Base-by-base conservation (phyloP, 1,140 invertebrate genomes). In the Macrotrachela quadricornifera region DNA sequence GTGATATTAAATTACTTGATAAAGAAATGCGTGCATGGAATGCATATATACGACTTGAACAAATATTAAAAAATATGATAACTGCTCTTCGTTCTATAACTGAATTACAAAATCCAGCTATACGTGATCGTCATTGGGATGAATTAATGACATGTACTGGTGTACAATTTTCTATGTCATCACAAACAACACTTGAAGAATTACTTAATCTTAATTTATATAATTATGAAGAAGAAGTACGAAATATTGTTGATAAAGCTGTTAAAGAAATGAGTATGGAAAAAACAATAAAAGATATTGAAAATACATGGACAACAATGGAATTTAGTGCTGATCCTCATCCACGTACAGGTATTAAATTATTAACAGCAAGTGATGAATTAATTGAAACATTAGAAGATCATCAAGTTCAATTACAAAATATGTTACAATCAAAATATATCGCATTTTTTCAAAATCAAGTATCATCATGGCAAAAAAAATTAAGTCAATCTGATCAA, bases 21-120 rank as follows among this genome's bases (percentile, higher is more conserved):
- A 91, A 88, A 63, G 82, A 90, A 55, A 78, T 83, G 68, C 76
- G 83, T 60, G 63, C 66, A 43, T 95, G 87, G 87, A 83, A 91
- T 61, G 80, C 83, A 0, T 95, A 83, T 59, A 73, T 77, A 1
- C 79, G 77, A 39, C 69, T 87, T 18, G 85, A 88, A 68, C 77
- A 79, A 6, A 83, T 79, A 3, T 82, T 90, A 0, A 85, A 86
- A 66, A 88, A 90, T 67, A 87, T 87, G 78, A 64, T 88, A 45
- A 85, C 83, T 4, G 86, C 84, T 0, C 66, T 90, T 41, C 76
- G 81, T 62, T 13, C 15, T 13, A 42, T 42, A 42, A 14, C 40
- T 42, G 40, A 42, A 42, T 42, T 42, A 15, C 12, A 42, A 15
- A 42, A 13, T 42, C 13, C 12, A 14, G 12, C 40, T 15, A 42